phyloP scores from a whole-genome alignment of 1,140 invertebrate genomes.

The honey bee (Apis mellifera) region DNA sequence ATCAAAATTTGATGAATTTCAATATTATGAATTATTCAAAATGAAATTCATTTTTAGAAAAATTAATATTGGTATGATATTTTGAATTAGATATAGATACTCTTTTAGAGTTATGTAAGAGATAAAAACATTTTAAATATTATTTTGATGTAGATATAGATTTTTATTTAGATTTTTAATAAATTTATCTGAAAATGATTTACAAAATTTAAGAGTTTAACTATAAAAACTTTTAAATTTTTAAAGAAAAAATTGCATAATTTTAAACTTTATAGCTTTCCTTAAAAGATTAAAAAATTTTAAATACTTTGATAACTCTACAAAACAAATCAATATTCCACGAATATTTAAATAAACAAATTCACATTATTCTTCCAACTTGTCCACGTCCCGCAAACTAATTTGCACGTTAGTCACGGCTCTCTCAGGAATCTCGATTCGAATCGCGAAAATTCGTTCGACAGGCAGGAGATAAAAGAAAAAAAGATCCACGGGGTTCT shows the following conservation, averaged over 20 bases:
- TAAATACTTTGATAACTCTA: neutral
- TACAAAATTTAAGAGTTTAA: too few relatives aligned
- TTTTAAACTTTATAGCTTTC: too few relatives aligned
- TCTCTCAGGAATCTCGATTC: neutral
- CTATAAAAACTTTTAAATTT: too few relatives aligned
- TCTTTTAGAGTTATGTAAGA: too few relatives aligned
- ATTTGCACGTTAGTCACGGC: conserved; percentile 31
- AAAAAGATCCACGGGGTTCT: neutral
- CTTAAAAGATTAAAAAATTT: neutral
- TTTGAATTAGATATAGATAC: too few relatives aligned
- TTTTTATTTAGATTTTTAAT: too few relatives aligned
- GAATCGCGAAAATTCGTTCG: conserved; percentile 10
- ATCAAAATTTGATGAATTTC: neutral
- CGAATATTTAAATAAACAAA: neutral
- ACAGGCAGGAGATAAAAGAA: conserved; percentile 6
- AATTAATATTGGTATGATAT: neutral
- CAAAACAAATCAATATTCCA: neutral
- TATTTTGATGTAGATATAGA: too few relatives aligned
- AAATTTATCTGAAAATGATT: too few relatives aligned
- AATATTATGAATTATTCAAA: neutral
- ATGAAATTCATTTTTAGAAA: neutral
- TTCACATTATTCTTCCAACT: neutral
- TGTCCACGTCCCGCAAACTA: neutral
- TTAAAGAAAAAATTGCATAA: too few relatives aligned
- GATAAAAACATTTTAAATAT: too few relatives aligned